Percentiles rank a stretch among this genome's conserved stretches.
Evolutionary conservation across 92 coral and sea anemone genomes (phyloP).

Genomic region (Epizoanthus fatuus): DNA sequence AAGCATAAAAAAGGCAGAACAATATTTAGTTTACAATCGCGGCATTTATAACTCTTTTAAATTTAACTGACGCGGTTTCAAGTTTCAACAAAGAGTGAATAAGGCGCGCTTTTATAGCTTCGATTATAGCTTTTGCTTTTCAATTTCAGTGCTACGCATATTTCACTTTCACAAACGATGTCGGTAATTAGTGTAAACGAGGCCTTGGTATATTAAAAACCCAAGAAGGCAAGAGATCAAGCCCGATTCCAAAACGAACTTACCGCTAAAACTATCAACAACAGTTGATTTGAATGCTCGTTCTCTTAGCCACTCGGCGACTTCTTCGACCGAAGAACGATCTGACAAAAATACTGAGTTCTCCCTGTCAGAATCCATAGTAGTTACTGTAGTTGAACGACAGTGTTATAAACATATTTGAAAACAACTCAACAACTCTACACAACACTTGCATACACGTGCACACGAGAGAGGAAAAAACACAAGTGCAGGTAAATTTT

Average conservation of each 20-base stretch:
- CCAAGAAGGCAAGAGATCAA: background rate
- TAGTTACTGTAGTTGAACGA: background rate
- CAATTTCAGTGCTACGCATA: background rate
- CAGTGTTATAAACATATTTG: background rate
- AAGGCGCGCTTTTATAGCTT: too few species aligned
- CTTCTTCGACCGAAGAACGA: slow-evolving; percentile 24
- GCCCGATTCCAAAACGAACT: slow-evolving; percentile 10
- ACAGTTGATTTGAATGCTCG: slow-evolving; percentile 34
- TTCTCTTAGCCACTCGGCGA: slow-evolving; percentile 52
- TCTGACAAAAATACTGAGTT: background rate
- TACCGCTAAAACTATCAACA: slow-evolving; percentile 45
- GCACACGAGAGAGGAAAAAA: background rate
- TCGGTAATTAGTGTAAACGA: too few species aligned
- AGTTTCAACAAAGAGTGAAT: too few species aligned
- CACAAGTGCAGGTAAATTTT: too few species aligned
- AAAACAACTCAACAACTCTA: background rate
- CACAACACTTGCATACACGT: background rate
- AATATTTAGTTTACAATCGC: background rate
- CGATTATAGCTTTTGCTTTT: background rate
- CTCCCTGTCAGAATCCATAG: background rate
- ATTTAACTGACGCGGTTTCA: too few species aligned
- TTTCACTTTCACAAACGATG: too few species aligned
- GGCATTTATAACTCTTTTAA: background rate
- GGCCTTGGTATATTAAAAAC: background rate
- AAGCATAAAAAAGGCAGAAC: background rate